A percentile compares a stretch with the other conserved stretches of the same genome.
Evolutionary conservation across 2,888 invertebrate genomes (phyloP).

Genomic region (Phortica magna): DNA sequence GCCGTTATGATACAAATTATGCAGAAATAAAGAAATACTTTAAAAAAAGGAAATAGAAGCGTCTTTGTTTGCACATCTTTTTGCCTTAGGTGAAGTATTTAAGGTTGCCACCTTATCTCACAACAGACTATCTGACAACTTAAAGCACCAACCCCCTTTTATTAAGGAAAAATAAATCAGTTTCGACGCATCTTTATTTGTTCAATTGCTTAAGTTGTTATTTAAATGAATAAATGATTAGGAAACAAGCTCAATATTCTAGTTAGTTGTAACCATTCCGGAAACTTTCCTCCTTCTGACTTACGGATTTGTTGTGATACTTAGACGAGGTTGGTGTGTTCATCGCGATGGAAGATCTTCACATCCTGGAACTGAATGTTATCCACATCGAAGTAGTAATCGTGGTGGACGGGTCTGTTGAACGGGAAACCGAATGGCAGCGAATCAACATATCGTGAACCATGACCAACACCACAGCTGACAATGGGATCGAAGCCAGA

Average conservation of each 20-base stretch:
- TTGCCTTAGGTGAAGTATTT: not conserved
- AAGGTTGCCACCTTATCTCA: not conserved
- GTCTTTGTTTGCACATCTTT: not conserved
- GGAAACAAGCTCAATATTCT: no score
- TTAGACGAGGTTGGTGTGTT: constrained; percentile 74
- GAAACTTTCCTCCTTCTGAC: not conserved
- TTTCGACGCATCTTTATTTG: no score
- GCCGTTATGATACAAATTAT: constrained; percentile 21
- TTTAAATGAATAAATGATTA: no score
- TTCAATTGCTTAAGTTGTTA: no score
- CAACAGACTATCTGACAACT: no score
- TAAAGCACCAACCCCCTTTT: not conserved
- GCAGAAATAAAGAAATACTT: constrained; percentile 26
- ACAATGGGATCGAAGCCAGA: constrained; percentile 79
- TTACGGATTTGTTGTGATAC: not conserved
- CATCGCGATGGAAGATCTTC: constrained; percentile 83
- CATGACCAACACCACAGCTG: constrained; percentile 79
- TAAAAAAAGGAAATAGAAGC: not conserved
- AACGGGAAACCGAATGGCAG: constrained; percentile 86
- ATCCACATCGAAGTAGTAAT: constrained; percentile 82
- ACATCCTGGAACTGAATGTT: constrained; percentile 85
- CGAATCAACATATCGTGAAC: constrained; percentile 75
- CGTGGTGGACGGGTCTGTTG: constrained; percentile 82
- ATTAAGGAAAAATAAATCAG: no score
- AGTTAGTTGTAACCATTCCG: no score